Conservation (phyloP, 1,140 invertebrate species). For the Varroa destructor region DNA sequence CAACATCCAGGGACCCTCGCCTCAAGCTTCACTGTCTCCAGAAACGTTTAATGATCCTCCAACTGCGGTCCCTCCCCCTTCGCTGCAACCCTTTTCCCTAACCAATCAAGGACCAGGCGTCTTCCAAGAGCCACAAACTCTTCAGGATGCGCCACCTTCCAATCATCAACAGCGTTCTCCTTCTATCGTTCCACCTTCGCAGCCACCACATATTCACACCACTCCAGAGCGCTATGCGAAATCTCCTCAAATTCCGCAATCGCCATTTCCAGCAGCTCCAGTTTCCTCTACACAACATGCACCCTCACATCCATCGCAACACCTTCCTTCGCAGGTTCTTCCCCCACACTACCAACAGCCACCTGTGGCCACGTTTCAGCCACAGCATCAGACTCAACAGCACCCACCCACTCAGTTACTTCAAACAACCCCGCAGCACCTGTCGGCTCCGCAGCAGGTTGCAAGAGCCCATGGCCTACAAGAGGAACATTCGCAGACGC, state of each 20-base stretch:
- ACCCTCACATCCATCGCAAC: slow-evolving; percentile 3
- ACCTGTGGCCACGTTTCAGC: background rate
- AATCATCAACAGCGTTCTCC: background rate
- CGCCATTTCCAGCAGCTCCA: too few species aligned
- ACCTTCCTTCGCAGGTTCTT: background rate
- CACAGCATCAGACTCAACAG: background rate
- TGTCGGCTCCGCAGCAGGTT: background rate
- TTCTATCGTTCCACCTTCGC: background rate
- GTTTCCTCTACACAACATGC: background rate
- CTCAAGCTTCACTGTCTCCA: too few species aligned
- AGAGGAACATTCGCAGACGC: too few species aligned
- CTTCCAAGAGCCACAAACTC: background rate
- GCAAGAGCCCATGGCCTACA: too few species aligned
- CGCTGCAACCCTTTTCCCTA: too few species aligned
- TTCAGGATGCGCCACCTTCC: background rate
- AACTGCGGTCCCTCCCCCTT: too few species aligned
- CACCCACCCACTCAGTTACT: background rate
- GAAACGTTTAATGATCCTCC: too few species aligned
- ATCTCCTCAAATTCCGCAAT: background rate
- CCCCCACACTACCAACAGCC: slow-evolving; percentile 10
- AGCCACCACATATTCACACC: background rate
- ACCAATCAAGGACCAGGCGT: too few species aligned
- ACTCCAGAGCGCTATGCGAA: background rate
- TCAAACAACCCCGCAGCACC: slow-evolving; percentile 3
- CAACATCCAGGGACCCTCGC: too few species aligned